Base-by-base conservation (phyloP, 2,888 invertebrate genomes). In the Archips xylosteana region DNA sequence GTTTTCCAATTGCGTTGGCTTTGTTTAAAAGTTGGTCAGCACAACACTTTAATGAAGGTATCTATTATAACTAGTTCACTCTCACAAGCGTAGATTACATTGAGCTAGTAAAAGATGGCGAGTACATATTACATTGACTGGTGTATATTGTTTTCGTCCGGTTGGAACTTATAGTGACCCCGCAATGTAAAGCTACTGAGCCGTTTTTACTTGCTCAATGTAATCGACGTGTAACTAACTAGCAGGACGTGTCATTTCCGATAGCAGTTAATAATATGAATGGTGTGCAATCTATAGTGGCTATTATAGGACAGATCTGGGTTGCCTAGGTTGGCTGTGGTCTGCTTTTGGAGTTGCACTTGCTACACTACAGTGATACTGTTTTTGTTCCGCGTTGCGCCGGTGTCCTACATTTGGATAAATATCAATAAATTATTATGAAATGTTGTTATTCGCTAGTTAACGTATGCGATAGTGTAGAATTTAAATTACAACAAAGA, bases 341-440 rank as follows among this genome's bases (percentile, higher is more conserved):
- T 51, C 74, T 74, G 69, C 64, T 61, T 74, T 70, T 61, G 73
- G 73, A 73, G 64, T 36, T 51, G 69, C 69, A 75, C 75, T 72
- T 65, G 72, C 72, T 72, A 64, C 51, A 74, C 65, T 74, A 57
- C 64, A 47, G 64, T 13, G 45, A 51, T 68, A 64, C 8, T 60
- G 75, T 75, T 71, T 63, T 71, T 65, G 68, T 75, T 75, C 75
- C 75, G 75, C 72, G 64, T 75, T 72, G 75, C 75, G 65, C 64
- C 71, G 75, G 64, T 65, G 72, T 42, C 67, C 71, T 71, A 70
- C 47, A 71, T 73, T 69, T 69, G 49, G 64, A 69, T 73, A 69
- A 73, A 62, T 63, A 39, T 59, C 63, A 63, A 63, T 63, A 73
- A 62, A 54, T 57, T 57, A 32, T 32, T 32, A 23, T 15, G 51